Evolutionary conservation across 1,140 invertebrate genomes (phyloP).

Genomic region (Tenebrio molitor): DNA sequence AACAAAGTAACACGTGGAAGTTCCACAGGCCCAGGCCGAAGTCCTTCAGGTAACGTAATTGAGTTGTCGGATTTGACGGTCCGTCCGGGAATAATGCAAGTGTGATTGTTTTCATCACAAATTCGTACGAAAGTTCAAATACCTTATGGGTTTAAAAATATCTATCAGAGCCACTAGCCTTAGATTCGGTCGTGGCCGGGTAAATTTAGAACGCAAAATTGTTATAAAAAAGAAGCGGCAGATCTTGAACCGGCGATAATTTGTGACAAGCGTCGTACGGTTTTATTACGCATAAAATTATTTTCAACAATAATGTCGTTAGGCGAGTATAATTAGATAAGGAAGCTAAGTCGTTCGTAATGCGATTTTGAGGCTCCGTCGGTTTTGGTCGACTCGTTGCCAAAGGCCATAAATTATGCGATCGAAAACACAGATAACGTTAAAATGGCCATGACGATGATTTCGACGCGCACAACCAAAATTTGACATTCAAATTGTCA

Average conservation of each 20-base stretch:
- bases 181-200: conserved; percentile 4
- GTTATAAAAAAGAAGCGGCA: conserved; percentile 20
- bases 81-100: neutral
- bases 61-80: neutral
- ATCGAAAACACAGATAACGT: conserved; percentile 7
- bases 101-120: neutral
- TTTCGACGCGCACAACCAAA: neutral
- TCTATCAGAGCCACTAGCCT: conserved; percentile 12
- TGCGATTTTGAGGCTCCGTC: neutral
- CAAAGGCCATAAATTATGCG: conserved; percentile 21
- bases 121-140: conserved; percentile 35
- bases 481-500: neutral
- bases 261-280: neutral
- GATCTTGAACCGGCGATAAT: conserved; percentile 27
- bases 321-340: conserved; percentile 24
- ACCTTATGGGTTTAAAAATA: conserved; percentile 36
- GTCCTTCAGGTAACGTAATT: conserved; percentile 56
- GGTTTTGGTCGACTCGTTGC: neutral
- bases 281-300: conserved; percentile 11
- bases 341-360: conserved; percentile 23
- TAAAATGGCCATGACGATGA: neutral
- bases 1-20: conserved; percentile 60
- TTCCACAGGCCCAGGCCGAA: conserved; percentile 58
- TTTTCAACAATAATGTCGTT: conserved; percentile 20
- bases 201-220: conserved; percentile 26